phyloP scores from a whole-genome alignment of 1,140 invertebrate genomes.

The Phortica variegata region DNA sequence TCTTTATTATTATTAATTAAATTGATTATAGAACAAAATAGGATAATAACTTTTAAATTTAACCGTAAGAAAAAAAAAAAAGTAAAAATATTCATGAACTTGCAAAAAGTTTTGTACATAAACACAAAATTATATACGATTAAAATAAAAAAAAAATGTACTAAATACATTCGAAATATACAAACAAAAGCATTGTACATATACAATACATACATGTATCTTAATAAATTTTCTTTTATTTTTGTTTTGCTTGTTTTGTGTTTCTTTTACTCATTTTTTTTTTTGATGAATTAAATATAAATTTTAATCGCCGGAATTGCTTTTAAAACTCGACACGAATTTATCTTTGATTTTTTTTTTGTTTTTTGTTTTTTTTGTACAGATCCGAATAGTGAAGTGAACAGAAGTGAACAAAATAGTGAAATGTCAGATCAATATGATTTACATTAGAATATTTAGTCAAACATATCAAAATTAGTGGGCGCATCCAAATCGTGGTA shows the following conservation, averaged over 20 bases:
- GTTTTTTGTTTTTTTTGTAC: slow-evolving; percentile 17
- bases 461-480: slow-evolving; percentile 56
- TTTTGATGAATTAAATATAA: too few species aligned
- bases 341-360: slow-evolving; percentile 12
- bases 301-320: slow-evolving; percentile 18
- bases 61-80: too few species aligned
- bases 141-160: slow-evolving; percentile 4
- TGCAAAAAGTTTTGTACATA: slow-evolving; percentile 11
- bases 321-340: slow-evolving; percentile 33
- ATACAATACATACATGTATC: slow-evolving; percentile 12
- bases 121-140: slow-evolving; percentile 2
- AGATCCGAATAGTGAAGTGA: too few species aligned
- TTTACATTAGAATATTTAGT: slow-evolving; percentile 45
- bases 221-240: background rate
- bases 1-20: too few species aligned
- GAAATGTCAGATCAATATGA: too few species aligned
- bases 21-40: too few species aligned
- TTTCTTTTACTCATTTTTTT: too few species aligned
- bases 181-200: slow-evolving; percentile 13
- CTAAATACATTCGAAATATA: slow-evolving; percentile 6
- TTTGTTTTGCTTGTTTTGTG: background rate
- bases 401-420: slow-evolving; percentile 1
- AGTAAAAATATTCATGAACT: too few species aligned
- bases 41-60: too few species aligned
- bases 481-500: slow-evolving; percentile 58